Evolutionary conservation across 2,797 vertebrate genomes (phyloP).

Genomic region (Huso huso): DNA sequence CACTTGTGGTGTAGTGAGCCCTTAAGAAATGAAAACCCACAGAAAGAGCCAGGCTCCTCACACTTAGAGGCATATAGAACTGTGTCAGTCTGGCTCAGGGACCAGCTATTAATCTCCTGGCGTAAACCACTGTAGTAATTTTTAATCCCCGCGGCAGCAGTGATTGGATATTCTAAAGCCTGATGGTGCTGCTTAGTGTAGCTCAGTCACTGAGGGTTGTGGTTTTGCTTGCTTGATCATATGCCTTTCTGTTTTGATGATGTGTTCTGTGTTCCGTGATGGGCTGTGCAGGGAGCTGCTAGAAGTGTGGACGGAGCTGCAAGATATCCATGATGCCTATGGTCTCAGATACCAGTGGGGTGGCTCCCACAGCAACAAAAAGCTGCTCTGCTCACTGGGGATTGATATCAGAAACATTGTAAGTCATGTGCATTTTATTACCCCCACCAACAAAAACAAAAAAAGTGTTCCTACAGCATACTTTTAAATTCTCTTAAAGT

Average conservation of each 20-base stretch:
- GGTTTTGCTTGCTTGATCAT: not conserved
- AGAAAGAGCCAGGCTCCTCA: too few species aligned
- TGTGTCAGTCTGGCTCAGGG: not conserved
- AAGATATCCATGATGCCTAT: conserved; percentile 73
- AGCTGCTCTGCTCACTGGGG: conserved; percentile 81
- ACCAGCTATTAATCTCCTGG: not conserved
- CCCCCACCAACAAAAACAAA: too few species aligned
- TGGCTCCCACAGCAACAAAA: conserved; percentile 84
- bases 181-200: not conserved
- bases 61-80: too few species aligned
- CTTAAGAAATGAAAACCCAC: too few species aligned
- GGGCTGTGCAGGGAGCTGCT: conserved; percentile 54
- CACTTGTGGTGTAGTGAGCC: too few species aligned
- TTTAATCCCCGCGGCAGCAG: not conserved
- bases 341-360: conserved; percentile 90
- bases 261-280: conserved; percentile 9
- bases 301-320: conserved; percentile 67
- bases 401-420: conserved; percentile 85
- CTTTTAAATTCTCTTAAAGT: too few species aligned
- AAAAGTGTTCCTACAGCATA: too few species aligned
- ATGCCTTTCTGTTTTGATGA: too few species aligned
- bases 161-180: not conserved
- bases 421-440: conserved; percentile 40
- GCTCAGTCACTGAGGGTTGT: conserved; percentile 13
- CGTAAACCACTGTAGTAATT: not conserved